phyloP scores from a whole-genome alignment of 2,797 vertebrate genomes.

The Dromococcyx pavoninus region DNA sequence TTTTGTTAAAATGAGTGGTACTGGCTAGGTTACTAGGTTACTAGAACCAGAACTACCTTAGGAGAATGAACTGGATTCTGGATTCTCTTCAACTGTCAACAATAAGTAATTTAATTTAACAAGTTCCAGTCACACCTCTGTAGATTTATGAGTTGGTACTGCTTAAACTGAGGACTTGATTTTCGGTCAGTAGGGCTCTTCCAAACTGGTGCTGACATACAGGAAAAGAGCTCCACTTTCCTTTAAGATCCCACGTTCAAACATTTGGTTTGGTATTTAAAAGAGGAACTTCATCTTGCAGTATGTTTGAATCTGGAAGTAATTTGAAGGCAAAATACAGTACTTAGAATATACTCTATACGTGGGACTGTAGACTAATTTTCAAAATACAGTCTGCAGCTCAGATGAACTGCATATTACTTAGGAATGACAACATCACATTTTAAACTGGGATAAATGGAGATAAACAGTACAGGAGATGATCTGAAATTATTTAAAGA shows the following conservation, averaged over 20 bases:
- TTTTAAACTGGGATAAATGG: not conserved
- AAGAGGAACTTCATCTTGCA: not conserved
- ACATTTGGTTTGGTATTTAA: not conserved
- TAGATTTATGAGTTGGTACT: not conserved
- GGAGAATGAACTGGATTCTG: not conserved
- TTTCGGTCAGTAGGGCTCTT: not conserved
- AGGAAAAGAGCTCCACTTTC: not conserved
- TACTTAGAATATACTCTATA: not conserved
- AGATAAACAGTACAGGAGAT: not conserved
- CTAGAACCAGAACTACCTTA: not conserved
- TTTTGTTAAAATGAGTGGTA: not conserved
- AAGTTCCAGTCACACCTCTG: not conserved
- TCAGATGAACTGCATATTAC: not conserved
- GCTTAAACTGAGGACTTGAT: not conserved
- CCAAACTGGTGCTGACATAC: not conserved
- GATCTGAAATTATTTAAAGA: not conserved
- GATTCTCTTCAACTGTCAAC: not conserved
- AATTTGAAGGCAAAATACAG: not conserved
- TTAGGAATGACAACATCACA: not conserved
- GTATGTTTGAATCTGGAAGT: not conserved
- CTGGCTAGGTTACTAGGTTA: not conserved
- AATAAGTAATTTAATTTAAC: not conserved
- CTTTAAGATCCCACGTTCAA: not conserved
- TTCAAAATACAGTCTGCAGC: not conserved
- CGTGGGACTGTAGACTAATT: not conserved